Evolutionary conservation across 1,140 invertebrate genomes (phyloP).

Genomic region (Pemphigus obesinymphae): DNA sequence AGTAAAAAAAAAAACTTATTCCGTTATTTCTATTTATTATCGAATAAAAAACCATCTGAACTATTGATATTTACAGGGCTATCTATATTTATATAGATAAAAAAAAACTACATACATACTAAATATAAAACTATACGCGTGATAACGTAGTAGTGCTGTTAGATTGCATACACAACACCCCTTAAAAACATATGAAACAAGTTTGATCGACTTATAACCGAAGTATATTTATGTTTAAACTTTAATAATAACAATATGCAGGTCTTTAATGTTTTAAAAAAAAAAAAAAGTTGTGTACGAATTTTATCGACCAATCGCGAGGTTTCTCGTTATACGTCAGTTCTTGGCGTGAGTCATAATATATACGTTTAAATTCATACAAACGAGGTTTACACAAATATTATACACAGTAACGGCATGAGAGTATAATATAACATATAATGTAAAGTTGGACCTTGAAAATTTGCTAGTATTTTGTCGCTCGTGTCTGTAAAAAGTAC

Average conservation of each 20-base stretch:
- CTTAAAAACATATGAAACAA: neutral
- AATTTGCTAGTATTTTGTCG: slow-evolving; percentile 20
- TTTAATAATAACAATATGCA: neutral
- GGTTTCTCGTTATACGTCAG: neutral
- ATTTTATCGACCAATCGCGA: slow-evolving; percentile 20
- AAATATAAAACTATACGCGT: neutral
- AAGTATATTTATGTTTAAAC: neutral
- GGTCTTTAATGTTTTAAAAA: too few species aligned
- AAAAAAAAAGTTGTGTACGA: neutral
- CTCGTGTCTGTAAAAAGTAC: neutral
- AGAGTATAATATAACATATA: neutral
- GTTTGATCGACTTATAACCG: neutral
- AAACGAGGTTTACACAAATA: neutral
- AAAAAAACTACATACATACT: too few species aligned
- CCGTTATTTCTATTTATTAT: too few species aligned
- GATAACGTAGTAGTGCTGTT: neutral
- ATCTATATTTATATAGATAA: too few species aligned
- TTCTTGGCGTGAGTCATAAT: slow-evolving; percentile 26
- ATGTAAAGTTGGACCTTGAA: slow-evolving; percentile 29
- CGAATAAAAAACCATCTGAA: too few species aligned
- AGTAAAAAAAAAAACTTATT: too few species aligned
- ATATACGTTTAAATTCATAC: neutral
- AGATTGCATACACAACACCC: neutral
- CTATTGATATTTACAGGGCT: too few species aligned
- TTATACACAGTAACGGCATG: neutral